A percentile compares a stretch with the other conserved stretches of the same genome.
Conservation (phyloP, 2,888 invertebrate genomes). For the Hanleya hanleyi region DNA sequence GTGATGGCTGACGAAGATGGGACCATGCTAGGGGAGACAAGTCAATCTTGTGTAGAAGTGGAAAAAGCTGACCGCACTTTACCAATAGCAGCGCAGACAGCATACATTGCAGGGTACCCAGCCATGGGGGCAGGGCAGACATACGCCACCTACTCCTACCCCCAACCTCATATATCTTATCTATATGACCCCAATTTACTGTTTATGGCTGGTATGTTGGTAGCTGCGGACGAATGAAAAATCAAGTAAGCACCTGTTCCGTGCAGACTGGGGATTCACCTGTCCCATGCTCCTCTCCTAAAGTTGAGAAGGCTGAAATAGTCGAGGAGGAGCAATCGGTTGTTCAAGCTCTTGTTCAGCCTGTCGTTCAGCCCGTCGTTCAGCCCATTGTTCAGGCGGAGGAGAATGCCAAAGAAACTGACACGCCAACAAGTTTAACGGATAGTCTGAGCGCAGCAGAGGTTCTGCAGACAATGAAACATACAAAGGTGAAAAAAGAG, state of each 20-base stretch:
- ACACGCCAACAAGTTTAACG: too few relatives aligned
- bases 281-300: too few relatives aligned
- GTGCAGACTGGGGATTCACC: too few relatives aligned
- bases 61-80: background rate
- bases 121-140: slow-evolving; percentile 29
- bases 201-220: too few relatives aligned
- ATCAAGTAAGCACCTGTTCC: too few relatives aligned
- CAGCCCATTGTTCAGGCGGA: too few relatives aligned
- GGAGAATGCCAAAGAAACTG: too few relatives aligned
- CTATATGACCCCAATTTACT: slow-evolving; percentile 46
- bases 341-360: too few relatives aligned
- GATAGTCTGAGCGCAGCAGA: background rate
- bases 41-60: background rate
- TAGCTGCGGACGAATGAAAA: too few relatives aligned
- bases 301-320: too few relatives aligned
- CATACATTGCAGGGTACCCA: slow-evolving; percentile 15
- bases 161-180: slow-evolving; percentile 42
- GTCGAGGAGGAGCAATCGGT: too few relatives aligned
- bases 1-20: background rate
- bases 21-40: background rate
- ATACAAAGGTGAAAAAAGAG: background rate
- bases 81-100: background rate
- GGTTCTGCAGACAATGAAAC: background rate
- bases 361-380: too few relatives aligned
- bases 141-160: slow-evolving; percentile 28